phyloP scores from a whole-genome alignment of 2,113 vertebrate genomes.

The Cyanocitta stelleri region DNA sequence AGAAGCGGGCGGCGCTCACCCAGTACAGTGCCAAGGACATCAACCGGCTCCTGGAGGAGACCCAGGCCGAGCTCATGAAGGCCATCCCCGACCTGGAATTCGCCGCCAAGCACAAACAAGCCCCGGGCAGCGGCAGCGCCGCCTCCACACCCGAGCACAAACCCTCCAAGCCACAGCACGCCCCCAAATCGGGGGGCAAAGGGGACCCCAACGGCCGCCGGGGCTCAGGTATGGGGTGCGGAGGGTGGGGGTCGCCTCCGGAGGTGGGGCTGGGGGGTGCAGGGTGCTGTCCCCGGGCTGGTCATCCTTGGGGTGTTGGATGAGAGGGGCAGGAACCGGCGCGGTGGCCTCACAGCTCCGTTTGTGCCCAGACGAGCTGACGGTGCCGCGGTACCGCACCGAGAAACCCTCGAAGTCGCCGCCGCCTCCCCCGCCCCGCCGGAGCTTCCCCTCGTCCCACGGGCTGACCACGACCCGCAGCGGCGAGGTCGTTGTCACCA shows the following conservation, averaged over 20 bases:
- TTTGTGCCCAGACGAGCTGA: constrained; percentile 83
- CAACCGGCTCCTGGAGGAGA: constrained; percentile 95
- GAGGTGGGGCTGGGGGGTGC: background rate
- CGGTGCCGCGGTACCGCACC: constrained; percentile 89
- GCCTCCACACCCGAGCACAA: constrained; percentile 83
- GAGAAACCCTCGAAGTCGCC: constrained; percentile 97
- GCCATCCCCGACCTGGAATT: constrained; percentile 97
- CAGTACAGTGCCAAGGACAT: constrained; percentile 98
- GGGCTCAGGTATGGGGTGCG: constrained; percentile 79
- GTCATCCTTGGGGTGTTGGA: too few species aligned
- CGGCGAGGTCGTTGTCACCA: constrained; percentile 89
- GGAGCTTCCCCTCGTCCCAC: constrained; percentile 93
- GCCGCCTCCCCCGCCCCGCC: constrained; percentile 88
- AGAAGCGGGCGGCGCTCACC: constrained; percentile 92
- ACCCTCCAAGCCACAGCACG: constrained; percentile 79
- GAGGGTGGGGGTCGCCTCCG: background rate
- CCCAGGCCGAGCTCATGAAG: constrained; percentile 96
- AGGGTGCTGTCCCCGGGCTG: background rate
- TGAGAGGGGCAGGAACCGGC: background rate
- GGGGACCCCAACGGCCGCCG: constrained; percentile 82
- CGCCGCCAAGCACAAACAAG: constrained; percentile 87
- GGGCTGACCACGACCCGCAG: constrained; percentile 88
- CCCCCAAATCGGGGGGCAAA: constrained; percentile 82
- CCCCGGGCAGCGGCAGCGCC: constrained; percentile 49
- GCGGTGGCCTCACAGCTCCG: background rate